Evolutionary conservation across 1,140 invertebrate genomes (phyloP).

Genomic region (Anastatus disparis): DNA sequence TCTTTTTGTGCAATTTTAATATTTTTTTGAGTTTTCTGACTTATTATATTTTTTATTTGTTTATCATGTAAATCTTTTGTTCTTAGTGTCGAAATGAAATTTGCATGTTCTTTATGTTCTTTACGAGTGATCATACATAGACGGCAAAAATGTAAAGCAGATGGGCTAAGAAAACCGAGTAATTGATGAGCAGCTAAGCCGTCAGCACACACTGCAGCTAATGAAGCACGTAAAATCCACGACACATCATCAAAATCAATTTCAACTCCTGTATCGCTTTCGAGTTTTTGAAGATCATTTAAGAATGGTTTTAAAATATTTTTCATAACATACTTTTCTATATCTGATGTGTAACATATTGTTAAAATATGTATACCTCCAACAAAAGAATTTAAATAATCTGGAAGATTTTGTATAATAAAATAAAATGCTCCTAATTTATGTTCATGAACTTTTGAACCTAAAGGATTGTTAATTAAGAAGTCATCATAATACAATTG

Average conservation of each 20-base stretch:
- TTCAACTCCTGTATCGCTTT: constrained; percentile 38
- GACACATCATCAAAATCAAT: constrained; percentile 19
- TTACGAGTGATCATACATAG: constrained; percentile 41
- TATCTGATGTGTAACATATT: constrained; percentile 29
- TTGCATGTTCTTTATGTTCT: no score
- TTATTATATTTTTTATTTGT: no score
- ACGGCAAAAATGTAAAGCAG: constrained; percentile 45
- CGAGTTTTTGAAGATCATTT: constrained; percentile 37
- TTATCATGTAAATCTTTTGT: no score
- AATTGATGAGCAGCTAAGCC: constrained; percentile 47
- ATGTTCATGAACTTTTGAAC: constrained; percentile 40
- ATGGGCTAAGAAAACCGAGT: constrained; percentile 41
- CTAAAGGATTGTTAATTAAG: constrained; percentile 39
- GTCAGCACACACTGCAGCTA: constrained; percentile 42
- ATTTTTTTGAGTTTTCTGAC: no score
- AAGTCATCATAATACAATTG: constrained; percentile 44
- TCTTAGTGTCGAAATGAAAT: no score
- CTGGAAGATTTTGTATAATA: constrained; percentile 39
- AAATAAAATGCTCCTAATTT: constrained; percentile 43
- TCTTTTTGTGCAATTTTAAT: neutral
- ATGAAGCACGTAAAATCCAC: constrained; percentile 40
- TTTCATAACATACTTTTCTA: constrained; percentile 31
- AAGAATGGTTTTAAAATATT: constrained; percentile 34
- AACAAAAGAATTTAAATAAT: constrained; percentile 43
- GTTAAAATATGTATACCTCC: constrained; percentile 36